Base-by-base conservation (phyloP, 2,797 vertebrate species). In the Loris lydekkerianus region DNA sequence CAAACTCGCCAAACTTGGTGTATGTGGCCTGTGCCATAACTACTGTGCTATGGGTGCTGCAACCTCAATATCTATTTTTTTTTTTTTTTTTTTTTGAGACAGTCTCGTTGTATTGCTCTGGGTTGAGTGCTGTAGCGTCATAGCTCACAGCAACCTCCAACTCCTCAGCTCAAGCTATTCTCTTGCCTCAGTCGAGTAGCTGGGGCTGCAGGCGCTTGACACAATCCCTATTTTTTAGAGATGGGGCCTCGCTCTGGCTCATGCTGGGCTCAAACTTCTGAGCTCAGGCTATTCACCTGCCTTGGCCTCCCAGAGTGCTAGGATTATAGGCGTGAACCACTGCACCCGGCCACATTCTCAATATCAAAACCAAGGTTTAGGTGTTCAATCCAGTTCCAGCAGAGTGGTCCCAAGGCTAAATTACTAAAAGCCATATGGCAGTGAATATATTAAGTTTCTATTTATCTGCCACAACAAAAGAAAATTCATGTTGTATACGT, bases 151-250 rank as follows among this genome's bases (percentile, higher is more conserved):
- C 49, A 53, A 53, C 49, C 49, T 53, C 49, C 4, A 53, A 53
- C 14, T 53, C 49, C 49, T 53, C 49, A 15, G 49, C 49, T 73
- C 21, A 43, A 2, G 23, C 5, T 10, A 73, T 43, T 40, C 23
- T 43, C 37, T 37, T 14, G 23, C 70, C 23, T 43, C 23, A 73
- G 70, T 21, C 37, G 0, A 73, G 70, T 73, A 43, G 70, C 37
- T 73, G 37, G 37, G 11, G 25, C 23, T 40, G 43, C 37, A 73
- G 6, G 70, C 37, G 25, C 3, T 0, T 3, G 13, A 10, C 70
- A 73, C 70, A 23, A 3, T 0, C 1, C 11, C 34, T 1, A 0
- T 37, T 40, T 37, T 34, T 43, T 73, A 13, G 1, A 37, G 6
- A 43, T 43, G 11, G 25, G 40, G 70, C 23, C 37, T 37, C 25